These are phyloP conservation scores for Myxocyprinus asiaticus DNA, from an alignment of 2,113 vertebrate genomes.

Conservation along the genomic window DNA sequence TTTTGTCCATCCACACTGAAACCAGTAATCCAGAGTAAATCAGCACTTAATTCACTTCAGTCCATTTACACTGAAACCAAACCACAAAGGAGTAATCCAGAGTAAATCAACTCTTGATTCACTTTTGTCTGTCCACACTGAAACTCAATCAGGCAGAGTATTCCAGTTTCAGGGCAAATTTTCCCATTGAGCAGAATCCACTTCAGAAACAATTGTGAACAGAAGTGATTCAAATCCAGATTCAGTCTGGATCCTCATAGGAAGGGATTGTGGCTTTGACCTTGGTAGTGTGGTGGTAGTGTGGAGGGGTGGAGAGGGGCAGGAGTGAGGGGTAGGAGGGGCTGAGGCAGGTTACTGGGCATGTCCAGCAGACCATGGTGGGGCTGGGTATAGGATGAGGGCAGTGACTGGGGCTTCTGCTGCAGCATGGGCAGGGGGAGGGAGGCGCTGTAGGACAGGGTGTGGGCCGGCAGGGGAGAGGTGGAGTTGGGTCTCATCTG, in stretches of 20 bases:
- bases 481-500: slow-evolving; percentile 88
- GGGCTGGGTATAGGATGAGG: slow-evolving; percentile 83
- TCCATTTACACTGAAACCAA: too few species aligned
- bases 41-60: too few species aligned
- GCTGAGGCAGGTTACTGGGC: slow-evolving; percentile 80
- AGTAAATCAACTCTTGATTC: too few species aligned
- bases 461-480: slow-evolving; percentile 74
- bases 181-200: neutral
- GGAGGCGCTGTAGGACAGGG: slow-evolving; percentile 87
- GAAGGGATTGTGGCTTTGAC: slow-evolving; percentile 83
- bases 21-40: too few species aligned
- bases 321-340: slow-evolving; percentile 81
- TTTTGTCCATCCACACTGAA: too few species aligned
- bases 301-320: slow-evolving; percentile 46
- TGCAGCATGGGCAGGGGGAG: slow-evolving; percentile 81
- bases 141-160: too few species aligned
- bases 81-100: neutral
- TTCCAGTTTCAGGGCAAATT: too few species aligned
- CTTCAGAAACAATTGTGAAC: neutral
- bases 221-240: neutral
- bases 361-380: slow-evolving; percentile 70
- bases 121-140: too few species aligned
- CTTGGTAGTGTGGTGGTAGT: slow-evolving; percentile 63
- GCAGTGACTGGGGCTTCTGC: slow-evolving; percentile 77
- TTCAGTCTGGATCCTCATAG: slow-evolving; percentile 61